A percentile compares a stretch with the other conserved stretches of the same genome.
phyloP scores from a whole-genome alignment of 64 coral and sea anemone genomes.

The Hydrozoanthus tunicans region DNA sequence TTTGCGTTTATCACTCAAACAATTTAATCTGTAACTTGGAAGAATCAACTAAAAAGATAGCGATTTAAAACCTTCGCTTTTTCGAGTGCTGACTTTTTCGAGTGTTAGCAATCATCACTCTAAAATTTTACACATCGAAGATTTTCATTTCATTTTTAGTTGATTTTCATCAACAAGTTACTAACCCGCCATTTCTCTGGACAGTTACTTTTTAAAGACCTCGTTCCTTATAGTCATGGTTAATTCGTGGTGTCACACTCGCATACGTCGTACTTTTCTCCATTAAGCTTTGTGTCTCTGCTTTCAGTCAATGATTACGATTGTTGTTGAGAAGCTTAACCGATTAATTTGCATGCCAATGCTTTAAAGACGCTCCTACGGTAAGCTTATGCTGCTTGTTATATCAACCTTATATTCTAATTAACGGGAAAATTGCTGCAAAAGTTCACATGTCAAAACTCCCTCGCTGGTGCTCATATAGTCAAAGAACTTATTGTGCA shows the following conservation, averaged over 20 bases:
- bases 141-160: no score
- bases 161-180: no score
- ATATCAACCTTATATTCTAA: neutral
- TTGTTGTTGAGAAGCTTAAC: constrained; percentile 24
- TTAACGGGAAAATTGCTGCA: neutral
- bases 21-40: neutral
- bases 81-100: no score
- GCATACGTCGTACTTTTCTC: no score
- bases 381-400: constrained; percentile 1
- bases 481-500: neutral
- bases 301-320: neutral
- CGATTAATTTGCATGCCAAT: constrained; percentile 39
- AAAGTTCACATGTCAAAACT: neutral
- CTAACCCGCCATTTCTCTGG: no score
- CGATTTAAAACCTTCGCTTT: no score
- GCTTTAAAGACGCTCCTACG: neutral
- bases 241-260: no score
- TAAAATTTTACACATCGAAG: no score
- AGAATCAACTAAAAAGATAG: no score
- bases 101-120: no score
- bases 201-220: no score
- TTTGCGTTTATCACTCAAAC: neutral
- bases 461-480: neutral
- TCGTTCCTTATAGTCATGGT: no score
- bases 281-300: neutral